Base-by-base conservation (phyloP, 2,888 invertebrate species). In the Venustoraphidia nigricollis region DNA sequence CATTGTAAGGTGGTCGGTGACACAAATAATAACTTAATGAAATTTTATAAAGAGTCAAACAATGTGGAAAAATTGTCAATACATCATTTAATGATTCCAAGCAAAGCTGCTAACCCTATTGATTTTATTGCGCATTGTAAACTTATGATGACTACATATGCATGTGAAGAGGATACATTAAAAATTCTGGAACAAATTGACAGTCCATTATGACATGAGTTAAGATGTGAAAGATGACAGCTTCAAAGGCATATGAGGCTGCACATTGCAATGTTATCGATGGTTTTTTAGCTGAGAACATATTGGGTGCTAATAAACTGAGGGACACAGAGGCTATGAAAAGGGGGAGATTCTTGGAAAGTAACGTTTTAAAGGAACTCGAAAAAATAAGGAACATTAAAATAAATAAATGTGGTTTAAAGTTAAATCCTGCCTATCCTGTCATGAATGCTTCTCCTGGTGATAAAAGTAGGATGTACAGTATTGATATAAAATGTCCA, bases 401-500 rank as follows among this genome's bases (percentile, higher is more conserved):
- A 41, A 49, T 47, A 17, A 37, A 9, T n/a, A 36, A 37, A 36
- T 17, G 41, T 41, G 49, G 49, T 3, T n/a, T 49, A 9, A 14
- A 41, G 13, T 34, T 45, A 37, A 36, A 35, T 10, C 9, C 35
- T 34, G 10, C 9, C 10, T 42, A 46, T 48, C 50, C 48, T 17
- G 41, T 50, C 10, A 46, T 53, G 43, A 49, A 45, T 40, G 51
- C 50, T n/a, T 51, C 53, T 34, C 51, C 50, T 27, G 53, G 51
- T 53, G 51, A 39, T 11, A 10, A 45, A 9, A 49, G 14, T 43
- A 39, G 8, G 41, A 39, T 36, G 9, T 39, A 46, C 14, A 45
- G 44, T 27, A 36, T 55, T 44, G 52, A 55, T 52, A 49, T 57
- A 37, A 56, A 55, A 46, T 55, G 53, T 40, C 56, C 56, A 9